Evolutionary conservation across 2,113 vertebrate species (phyloP).

Genomic region (Paedocypris sp.): DNA sequence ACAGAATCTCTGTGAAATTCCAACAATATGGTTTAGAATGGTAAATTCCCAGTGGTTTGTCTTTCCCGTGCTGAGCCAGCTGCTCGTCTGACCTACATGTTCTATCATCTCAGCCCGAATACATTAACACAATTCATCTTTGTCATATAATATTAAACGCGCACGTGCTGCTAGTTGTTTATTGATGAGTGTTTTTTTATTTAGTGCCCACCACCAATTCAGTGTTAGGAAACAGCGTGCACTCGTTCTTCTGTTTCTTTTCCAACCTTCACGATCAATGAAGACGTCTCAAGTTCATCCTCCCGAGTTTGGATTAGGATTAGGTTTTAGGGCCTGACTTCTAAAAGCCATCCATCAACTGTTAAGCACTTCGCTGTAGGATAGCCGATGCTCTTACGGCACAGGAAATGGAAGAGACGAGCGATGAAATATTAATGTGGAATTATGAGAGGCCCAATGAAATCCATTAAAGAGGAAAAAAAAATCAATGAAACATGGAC

Average conservation of each 20-base stretch:
- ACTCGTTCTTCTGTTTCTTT: background rate
- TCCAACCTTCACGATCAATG: constrained; percentile 8
- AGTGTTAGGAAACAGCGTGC: background rate
- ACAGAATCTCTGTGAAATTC: too few species aligned
- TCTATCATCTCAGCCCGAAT: constrained; percentile 12
- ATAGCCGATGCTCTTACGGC: constrained; percentile 29
- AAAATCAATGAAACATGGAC: constrained; percentile 37
- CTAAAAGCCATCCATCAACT: constrained; percentile 30
- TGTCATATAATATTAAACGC: background rate
- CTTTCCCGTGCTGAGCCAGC: constrained; percentile 24
- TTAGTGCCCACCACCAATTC: too few species aligned
- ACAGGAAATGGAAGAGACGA: constrained; percentile 43
- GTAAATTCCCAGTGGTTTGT: too few species aligned
- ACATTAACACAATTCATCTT: background rate
- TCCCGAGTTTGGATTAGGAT: background rate
- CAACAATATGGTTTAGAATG: too few species aligned
- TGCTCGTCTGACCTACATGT: constrained; percentile 20
- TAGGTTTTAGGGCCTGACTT: background rate
- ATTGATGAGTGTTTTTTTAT: too few species aligned
- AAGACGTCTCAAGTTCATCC: background rate
- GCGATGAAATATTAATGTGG: constrained; percentile 53
- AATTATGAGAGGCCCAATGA: constrained; percentile 41
- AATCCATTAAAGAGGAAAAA: constrained; percentile 46
- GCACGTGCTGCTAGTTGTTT: background rate
- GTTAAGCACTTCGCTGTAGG: constrained; percentile 22